Percentiles rank a stretch among this genome's conserved stretches.
These are phyloP conservation scores for Zaprionus ornatus DNA, from an alignment of 1,140 invertebrate genomes.

Conservation along the genomic window DNA sequence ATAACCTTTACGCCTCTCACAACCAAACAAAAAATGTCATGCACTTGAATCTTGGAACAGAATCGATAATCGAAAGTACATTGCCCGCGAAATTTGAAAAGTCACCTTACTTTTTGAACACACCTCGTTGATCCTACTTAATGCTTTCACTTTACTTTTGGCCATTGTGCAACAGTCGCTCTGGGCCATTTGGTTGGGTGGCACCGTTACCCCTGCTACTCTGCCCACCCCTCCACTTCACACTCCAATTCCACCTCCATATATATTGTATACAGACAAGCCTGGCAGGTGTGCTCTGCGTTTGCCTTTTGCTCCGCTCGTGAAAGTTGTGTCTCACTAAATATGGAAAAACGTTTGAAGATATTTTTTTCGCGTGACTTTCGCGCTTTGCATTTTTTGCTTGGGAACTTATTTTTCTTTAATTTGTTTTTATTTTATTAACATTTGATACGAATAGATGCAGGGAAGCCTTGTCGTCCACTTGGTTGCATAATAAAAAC, in stretches of 20 bases:
- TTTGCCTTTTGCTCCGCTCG: background rate
- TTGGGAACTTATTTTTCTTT: background rate
- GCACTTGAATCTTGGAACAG: too few species aligned
- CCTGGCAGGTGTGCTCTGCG: background rate
- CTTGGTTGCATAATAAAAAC: background rate
- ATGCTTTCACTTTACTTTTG: too few species aligned
- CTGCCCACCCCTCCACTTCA: background rate
- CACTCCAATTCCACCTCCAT: background rate
- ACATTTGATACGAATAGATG: background rate
- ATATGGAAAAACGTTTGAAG: constrained; percentile 31
- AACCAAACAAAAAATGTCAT: too few species aligned
- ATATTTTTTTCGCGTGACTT: constrained; percentile 45
- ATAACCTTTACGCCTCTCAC: too few species aligned
- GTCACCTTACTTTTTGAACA: too few species aligned
- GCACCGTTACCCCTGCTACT: background rate
- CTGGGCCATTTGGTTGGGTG: background rate
- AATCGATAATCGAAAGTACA: too few species aligned
- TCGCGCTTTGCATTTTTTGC: constrained; percentile 44
- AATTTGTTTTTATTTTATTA: background rate
- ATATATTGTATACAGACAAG: background rate
- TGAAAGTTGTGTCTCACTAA: constrained; percentile 4
- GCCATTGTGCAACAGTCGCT: background rate
- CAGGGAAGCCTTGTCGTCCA: background rate
- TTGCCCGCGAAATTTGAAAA: too few species aligned
- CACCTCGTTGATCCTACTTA: too few species aligned